Percentiles rank a stretch among this genome's conserved stretches.
These are phyloP conservation scores for Ammodytes marinus DNA, from an alignment of 2,113 vertebrate species.

Conservation along the genomic window DNA sequence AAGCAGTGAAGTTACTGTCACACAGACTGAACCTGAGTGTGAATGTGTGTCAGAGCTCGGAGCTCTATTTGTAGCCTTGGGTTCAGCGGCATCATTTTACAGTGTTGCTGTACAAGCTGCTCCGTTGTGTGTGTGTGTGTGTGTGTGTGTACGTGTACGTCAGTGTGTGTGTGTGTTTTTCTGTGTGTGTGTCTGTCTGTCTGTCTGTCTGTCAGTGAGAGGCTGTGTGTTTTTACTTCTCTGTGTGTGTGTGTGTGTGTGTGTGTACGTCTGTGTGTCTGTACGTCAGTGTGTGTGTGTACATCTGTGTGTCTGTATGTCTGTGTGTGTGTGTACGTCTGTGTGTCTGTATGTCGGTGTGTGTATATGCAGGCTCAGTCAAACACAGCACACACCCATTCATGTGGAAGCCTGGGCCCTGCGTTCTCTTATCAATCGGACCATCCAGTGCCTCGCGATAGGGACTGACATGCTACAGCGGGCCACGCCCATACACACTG, in stretches of 20 bases:
- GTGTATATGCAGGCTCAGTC: constrained; percentile 7
- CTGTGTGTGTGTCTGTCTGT: no score
- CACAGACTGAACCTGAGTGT: constrained; percentile 8
- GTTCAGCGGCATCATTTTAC: constrained; percentile 74
- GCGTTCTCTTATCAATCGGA: constrained; percentile 68
- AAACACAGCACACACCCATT: constrained; percentile 52
- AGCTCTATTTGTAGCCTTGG: constrained; percentile 66
- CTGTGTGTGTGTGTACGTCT: no score
- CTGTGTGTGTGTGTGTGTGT: no score
- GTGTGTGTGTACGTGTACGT: no score
- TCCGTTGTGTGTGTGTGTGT: background rate
- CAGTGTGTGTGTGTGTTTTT: no score
- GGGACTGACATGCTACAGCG: constrained; percentile 38
- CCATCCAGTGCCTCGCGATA: constrained; percentile 73
- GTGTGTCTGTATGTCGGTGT: no score
- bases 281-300: no score
- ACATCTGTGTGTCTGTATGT: no score
- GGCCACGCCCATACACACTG: constrained; percentile 69
- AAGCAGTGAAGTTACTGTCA: background rate
- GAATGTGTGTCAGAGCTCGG: constrained; percentile 54
- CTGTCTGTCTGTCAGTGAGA: no score
- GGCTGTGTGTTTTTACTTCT: no score
- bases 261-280: no score
- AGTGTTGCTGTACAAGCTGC: constrained; percentile 47
- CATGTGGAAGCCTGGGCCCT: constrained; percentile 38